Evolutionary conservation across 30 jellyfish, hydroid and myxozoan species (phyloP), one percentile per base, ranked within the genome.

Genomic region (Hydractinia echinata): DNA sequence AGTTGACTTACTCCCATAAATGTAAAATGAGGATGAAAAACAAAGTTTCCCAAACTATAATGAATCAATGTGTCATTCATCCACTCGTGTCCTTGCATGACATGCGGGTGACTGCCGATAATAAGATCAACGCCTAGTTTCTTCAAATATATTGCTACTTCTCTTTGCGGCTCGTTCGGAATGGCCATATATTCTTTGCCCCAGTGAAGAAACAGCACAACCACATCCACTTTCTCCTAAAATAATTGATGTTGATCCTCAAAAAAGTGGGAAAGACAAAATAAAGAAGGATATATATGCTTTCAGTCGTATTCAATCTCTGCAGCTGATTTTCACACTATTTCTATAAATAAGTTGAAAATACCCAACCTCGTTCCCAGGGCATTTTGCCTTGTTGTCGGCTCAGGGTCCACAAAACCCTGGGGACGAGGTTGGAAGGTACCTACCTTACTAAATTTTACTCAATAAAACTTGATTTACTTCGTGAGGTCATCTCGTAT

Each of bases 31-130:
- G 87, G 87, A 66, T 80, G 87, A 54, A 87, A 76, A 49, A 87
- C 79, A 82, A 87, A 81, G 72, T 87, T 87, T 20, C 95, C 95
- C 13, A 87, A 73, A 82, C 95, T 87, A 67, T 87, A 87, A 51
- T 60, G 92, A 4, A 86, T 82, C 10, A 87, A 72, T 44, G 91
- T 78, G 19, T 76, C 82, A 39, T 82, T 77, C 5, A 77, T 70
- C 85, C 95, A 87, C 52, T 87, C 95, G 44, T 87, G 95, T 19
- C 95, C 95, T 81, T 87, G 96, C 83, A 87, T 53, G 5, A 87
- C 94, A 79, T 91, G 97, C 14, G 97, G 97, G 76, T 91, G 97
- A 16, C 86, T 83, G 52, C 97, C 97, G 55, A 91, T 70, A 53
- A 91, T 91, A 53, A 91, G 69, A 60, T 78, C 77, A 44, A 92